phyloP scores from a whole-genome alignment of 2,797 vertebrate species.

The Mormyrops boulengeri region DNA sequence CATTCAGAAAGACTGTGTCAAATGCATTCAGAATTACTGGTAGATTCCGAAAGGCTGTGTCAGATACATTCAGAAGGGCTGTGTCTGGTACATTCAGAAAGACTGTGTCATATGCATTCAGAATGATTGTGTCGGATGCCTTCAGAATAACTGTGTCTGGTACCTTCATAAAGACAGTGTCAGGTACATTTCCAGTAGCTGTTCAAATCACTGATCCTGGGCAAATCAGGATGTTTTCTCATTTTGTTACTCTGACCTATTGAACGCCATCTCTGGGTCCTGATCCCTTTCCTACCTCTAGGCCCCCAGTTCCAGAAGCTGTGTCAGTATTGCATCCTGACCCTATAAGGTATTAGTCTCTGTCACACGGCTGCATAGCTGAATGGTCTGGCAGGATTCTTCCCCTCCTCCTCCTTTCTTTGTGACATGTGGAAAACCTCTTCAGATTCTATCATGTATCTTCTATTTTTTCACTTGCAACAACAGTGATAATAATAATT shows the following conservation, averaged over 20 bases:
- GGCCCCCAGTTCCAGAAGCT: neutral
- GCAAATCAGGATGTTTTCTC: neutral
- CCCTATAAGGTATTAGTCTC: neutral
- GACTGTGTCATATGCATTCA: neutral
- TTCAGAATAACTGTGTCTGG: neutral
- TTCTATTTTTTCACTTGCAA: neutral
- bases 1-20: neutral
- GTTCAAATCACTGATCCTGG: neutral
- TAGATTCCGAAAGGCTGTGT: too few relatives aligned
- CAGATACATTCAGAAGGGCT: too few relatives aligned
- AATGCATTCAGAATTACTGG: too few relatives aligned
- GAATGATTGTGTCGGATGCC: neutral
- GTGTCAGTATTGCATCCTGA: neutral
- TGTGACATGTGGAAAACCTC: neutral
- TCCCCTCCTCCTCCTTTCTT: neutral
- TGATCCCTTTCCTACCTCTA: neutral
- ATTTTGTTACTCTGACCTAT: neutral
- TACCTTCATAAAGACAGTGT: too few relatives aligned
- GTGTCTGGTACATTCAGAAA: neutral
- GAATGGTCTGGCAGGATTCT: neutral
- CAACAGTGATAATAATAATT: neutral
- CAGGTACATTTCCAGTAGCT: neutral
- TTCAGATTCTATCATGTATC: neutral
- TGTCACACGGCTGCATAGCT: neutral
- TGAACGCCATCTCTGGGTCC: neutral